These are phyloP conservation scores for Coremacera marginata DNA, from an alignment of 2,888 invertebrate species.

Conservation along the genomic window DNA sequence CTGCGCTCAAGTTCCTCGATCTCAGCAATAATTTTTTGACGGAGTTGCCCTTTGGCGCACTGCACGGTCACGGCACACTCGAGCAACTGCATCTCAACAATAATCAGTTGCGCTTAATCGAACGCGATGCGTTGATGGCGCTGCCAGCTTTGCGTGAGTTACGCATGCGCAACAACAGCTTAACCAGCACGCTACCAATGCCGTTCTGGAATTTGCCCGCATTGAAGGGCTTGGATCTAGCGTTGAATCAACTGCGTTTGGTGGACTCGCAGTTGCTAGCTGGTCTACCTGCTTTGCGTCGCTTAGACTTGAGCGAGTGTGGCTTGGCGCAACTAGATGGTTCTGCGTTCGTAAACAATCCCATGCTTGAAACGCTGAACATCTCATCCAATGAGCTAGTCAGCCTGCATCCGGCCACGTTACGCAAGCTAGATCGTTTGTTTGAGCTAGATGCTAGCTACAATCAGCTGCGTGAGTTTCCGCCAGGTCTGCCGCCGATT, in stretches of 20 bases:
- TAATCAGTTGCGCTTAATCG: slow-evolving; percentile 81
- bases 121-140: slow-evolving; percentile 83
- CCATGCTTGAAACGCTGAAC: slow-evolving; percentile 83
- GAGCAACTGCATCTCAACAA: slow-evolving; percentile 85
- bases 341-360: slow-evolving; percentile 79
- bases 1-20: slow-evolving; percentile 82
- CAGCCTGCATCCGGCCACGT: slow-evolving; percentile 80
- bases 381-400: slow-evolving; percentile 81
- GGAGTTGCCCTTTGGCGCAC: slow-evolving; percentile 82
- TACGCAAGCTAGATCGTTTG: slow-evolving; percentile 79
- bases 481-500: slow-evolving; percentile 83
- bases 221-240: slow-evolving; percentile 85
- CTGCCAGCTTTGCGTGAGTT: slow-evolving; percentile 88
- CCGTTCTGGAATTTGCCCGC: slow-evolving; percentile 89
- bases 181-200: slow-evolving; percentile 78
- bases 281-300: slow-evolving; percentile 81
- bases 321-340: slow-evolving; percentile 79
- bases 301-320: slow-evolving; percentile 83
- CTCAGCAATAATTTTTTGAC: slow-evolving; percentile 82
- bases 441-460: slow-evolving; percentile 84
- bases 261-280: slow-evolving; percentile 80
- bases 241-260: slow-evolving; percentile 79
- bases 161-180: slow-evolving; percentile 84
- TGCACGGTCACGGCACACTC: slow-evolving; percentile 83
- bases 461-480: slow-evolving; percentile 80